Evolutionary conservation across 1,140 invertebrate genomes (phyloP), one percentile per base, ranked within the genome.

Genomic region (Myzus persicae): DNA sequence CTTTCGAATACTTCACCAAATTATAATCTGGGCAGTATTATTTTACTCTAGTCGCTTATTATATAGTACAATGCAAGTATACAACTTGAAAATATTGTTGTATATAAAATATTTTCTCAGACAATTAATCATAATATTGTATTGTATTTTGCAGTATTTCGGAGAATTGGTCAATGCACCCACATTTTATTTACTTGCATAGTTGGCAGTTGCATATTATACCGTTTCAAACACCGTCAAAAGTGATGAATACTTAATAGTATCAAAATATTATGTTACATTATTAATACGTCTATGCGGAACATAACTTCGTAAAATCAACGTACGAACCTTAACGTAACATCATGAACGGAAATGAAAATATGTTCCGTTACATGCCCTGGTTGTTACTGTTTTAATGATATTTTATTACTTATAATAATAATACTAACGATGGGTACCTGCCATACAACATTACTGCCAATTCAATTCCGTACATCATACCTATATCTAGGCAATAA

Each of bases 301-400:
- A 76, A 76, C 59, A 76, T n/a, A 76, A 76, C n/a, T 76, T 76
- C 18, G 31, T n/a, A 76, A 76, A 36, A 76, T 76, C 11, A 76
- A 76, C 59, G 31, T 18, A 67, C 59, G 31, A 59, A 31, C 9
- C 54, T 59, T 59, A 59, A 59, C 54, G 59, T 67, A 67, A 67
- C 31, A 31, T 14, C 31, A n/a, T 14, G 87, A 48, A 51, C 87
- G 87, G 87, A 89, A 89, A 89, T 51, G 26, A 89, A 84, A 84
- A 89, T 51, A 48, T 89, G 87, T 89, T 89, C 87, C 87, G 87
- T 89, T 89, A 89, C 31, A 36, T 89, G 87, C 87, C 87, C 87
- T 44, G 87, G 42, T 89, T 89, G 38, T 51, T 46, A 51, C 36
- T 89, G 31, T 89, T 89, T 89, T 89, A 51, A 48, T 8, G 31